These are phyloP conservation scores for Ellobius talpinus DNA, from an alignment of 2,113 vertebrate species.

Conservation along the genomic window DNA sequence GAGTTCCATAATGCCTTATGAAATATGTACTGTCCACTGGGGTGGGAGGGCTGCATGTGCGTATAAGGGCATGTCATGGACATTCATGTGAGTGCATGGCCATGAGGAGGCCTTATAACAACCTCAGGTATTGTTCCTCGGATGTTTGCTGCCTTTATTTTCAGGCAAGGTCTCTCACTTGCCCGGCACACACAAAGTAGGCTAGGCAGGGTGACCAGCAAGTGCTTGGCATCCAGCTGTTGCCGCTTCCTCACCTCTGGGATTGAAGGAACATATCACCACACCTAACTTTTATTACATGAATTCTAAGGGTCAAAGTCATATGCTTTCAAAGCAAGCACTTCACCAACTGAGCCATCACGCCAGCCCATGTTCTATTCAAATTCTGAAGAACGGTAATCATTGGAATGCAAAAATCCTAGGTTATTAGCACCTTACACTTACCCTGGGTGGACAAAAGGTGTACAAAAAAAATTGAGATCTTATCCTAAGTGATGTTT, in stretches of 20 bases:
- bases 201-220: background rate
- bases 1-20: background rate
- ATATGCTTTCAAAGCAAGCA: background rate
- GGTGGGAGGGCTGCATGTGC: background rate
- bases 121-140: background rate
- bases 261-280: background rate
- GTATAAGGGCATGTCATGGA: too few relatives aligned
- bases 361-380: background rate
- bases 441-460: background rate
- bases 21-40: background rate
- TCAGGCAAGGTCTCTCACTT: background rate
- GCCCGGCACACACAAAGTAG: background rate
- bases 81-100: background rate
- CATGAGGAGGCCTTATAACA: background rate
- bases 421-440: background rate
- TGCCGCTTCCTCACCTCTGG: background rate
- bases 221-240: background rate
- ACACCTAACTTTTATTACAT: background rate
- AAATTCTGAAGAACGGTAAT: background rate
- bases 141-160: background rate
- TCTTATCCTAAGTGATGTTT: background rate
- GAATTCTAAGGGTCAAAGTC: background rate
- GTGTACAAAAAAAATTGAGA: background rate
- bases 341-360: background rate
- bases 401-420: background rate